Base-by-base conservation (phyloP, 2,113 vertebrate species). In the Neolamprologus sp. region DNA sequence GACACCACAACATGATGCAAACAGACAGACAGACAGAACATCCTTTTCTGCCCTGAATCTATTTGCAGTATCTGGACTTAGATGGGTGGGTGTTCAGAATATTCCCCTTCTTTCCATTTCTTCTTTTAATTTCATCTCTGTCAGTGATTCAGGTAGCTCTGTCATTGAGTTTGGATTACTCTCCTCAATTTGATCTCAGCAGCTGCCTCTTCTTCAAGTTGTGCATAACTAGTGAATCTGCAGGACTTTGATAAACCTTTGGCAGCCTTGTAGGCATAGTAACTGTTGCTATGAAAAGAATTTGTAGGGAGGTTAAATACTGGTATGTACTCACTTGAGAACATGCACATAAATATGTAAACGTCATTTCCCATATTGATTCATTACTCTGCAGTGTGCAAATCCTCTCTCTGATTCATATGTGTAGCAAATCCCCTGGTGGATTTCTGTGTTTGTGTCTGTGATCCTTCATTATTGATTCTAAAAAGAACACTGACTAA, bases 81-180 rank as follows among this genome's bases (percentile, higher is more conserved):
- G 73, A 19, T 78, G 45, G 26, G 85, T 60, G 80, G 81, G 84
- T 82, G 89, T 91, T 92, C 79, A 89, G 63, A 91, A 23, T 81
- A 80, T 89, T 85, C 33, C 81, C 26, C 58, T 53, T 85, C 33
- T 81, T 31, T 87, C 55, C 75, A 40, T 65, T 81, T 81, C 28
- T 71, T 85, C 80, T 91, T 86, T 83, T 60, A 55, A 89, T 90
- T 91, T 93, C 84, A 92, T 90, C 88, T 91, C 60, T 79, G 16
- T 86, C 89, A 89, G 81, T 88, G 93, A 93, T 94, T 89, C 91
- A 88, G 92, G 91, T 86, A 90, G 87, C 89, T 91, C 88, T 90
- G 73, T 89, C 85, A 85, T 71, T 75, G 84, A 85, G 78, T 92
- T 82, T 83, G 45, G 81, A 84, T 86, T 4, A 3, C 53, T 85